Percentiles rank a stretch among this genome's conserved stretches.
These are phyloP conservation scores for Gnathochromis pfefferi DNA, from an alignment of 2,113 vertebrate genomes.

Conservation along the genomic window DNA sequence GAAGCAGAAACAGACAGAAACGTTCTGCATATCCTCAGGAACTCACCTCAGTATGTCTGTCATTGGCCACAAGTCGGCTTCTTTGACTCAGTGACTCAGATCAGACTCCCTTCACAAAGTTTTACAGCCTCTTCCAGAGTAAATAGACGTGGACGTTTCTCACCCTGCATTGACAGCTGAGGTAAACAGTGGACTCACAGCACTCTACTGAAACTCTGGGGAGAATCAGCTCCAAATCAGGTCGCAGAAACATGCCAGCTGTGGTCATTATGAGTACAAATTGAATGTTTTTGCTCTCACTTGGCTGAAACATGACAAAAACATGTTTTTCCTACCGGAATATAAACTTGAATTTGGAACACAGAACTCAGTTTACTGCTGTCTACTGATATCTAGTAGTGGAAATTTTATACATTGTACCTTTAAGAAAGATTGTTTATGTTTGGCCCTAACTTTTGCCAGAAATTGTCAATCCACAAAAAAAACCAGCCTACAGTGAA, in stretches of 20 bases:
- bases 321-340: fast-evolving
- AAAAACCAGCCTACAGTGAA: background rate
- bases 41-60: background rate
- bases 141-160: background rate
- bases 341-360: background rate
- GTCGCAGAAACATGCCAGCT: background rate
- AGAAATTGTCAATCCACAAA: background rate
- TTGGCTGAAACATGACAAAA: background rate
- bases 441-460: background rate
- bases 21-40: fast-evolving
- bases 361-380: background rate
- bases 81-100: background rate
- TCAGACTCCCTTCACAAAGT: background rate
- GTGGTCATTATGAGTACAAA: background rate
- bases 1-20: background rate
- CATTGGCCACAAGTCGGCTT: fast-evolving
- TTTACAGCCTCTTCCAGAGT: background rate
- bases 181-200: background rate
- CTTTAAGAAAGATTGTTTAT: background rate
- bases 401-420: fast-evolving
- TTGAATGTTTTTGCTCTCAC: background rate
- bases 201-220: background rate
- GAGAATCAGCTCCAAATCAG: background rate
- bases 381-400: background rate
- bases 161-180: background rate